Evolutionary conservation across 2,888 invertebrate genomes (phyloP), one percentile per base, ranked within the genome.

Genomic region (Antitype chi): DNA sequence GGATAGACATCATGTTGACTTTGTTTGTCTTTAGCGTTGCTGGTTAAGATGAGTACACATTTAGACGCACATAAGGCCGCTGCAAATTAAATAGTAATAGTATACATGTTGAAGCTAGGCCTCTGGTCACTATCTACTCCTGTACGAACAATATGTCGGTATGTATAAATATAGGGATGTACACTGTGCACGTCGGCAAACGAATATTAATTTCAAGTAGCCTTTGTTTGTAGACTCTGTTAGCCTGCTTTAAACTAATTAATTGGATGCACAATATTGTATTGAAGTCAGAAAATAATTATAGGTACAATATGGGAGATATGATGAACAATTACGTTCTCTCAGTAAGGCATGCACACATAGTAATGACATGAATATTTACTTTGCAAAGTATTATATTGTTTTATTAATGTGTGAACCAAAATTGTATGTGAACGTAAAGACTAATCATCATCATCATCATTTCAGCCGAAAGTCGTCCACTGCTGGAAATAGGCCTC

Each of bases 171-270:
- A 75, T 55, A 70, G 38, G 20, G 25, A 70, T 66, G 64, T 53
- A 43, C 53, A 43, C 47, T 47, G 25, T 73, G 55, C 69, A 69
- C 60, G 60, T 73, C 15, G 60, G 55, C 55, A 70, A 70, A 69
- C 70, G 53, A 81, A 70, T 78, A 84, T 81, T 86, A 84, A 87
- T 78, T 84, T 76, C 72, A 62, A 75, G 71, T 59, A 63, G 62
- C 72, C 53, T 70, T 74, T 74, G 82, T 85, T 62, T 71, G 68
- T 68, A 20, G 68, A 68, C 57, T 70, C 32, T 62, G 25, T 47
- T 15, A 52, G 62, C 32, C 76, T 38, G 57, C n/a, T 83, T 78
- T 59, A 52, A 82, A 62, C 66, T 77, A 70, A 80, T 77, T 70
- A 82, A 80, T 80, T 67, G 32, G 60, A 70, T 62, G 70, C 53